Evolutionary conservation across 2,888 invertebrate species (phyloP).

Genomic region (Aproaerema taeniolella): DNA sequence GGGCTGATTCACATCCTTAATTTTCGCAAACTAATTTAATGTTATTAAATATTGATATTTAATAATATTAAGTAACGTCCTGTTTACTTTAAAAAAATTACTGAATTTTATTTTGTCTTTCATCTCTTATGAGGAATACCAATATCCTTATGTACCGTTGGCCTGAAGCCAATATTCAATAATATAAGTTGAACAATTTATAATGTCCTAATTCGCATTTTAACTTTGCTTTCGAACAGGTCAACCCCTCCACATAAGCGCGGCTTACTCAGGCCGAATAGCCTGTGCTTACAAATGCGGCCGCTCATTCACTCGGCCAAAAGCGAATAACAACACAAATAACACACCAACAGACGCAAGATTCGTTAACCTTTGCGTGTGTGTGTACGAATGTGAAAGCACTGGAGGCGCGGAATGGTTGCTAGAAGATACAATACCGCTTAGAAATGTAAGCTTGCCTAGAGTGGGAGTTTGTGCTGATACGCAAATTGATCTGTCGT

Average conservation of each 20-base stretch:
- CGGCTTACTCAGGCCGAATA: constrained; percentile 97
- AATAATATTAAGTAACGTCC: too few species aligned
- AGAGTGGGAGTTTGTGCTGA: constrained; percentile 88
- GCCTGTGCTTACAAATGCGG: constrained; percentile 98
- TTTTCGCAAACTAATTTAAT: too few species aligned
- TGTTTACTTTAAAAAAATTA: too few species aligned
- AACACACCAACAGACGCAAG: constrained; percentile 75
- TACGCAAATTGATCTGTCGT: constrained; percentile 89
- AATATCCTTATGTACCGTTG: too few species aligned
- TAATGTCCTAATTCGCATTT: too few species aligned
- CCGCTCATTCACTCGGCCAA: constrained; percentile 91
- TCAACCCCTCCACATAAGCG: constrained; percentile 94
- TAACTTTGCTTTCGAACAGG: too few species aligned
- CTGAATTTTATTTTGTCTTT: too few species aligned
- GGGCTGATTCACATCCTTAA: too few species aligned
- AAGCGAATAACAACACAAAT: constrained; percentile 85
- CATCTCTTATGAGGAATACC: too few species aligned
- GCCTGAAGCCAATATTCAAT: too few species aligned
- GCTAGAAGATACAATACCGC: constrained; percentile 95
- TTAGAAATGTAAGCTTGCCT: constrained; percentile 93
- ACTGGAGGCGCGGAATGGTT: constrained; percentile 96
- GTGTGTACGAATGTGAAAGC: constrained; percentile 99
- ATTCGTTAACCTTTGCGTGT: constrained; percentile 93
- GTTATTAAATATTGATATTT: too few species aligned
- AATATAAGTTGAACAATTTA: too few species aligned